phyloP scores from a whole-genome alignment of 2,888 invertebrate species.

The Chirona hameri region DNA sequence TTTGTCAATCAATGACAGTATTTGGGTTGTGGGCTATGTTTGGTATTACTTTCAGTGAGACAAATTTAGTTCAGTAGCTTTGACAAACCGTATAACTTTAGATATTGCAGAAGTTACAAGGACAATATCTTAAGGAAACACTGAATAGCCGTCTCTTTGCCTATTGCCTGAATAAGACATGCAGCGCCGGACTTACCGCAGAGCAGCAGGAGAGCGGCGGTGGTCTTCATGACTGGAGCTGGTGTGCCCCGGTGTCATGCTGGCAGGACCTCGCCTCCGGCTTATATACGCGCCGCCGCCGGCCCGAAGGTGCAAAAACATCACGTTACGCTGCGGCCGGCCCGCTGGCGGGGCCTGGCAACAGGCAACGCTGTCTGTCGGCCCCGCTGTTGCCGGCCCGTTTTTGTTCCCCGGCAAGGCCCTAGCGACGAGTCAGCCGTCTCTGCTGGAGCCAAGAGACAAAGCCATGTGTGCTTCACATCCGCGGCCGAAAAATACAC shows the following conservation, averaged over 20 bases:
- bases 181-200: background rate
- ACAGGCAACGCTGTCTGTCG: background rate
- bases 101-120: background rate
- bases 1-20: too few relatives aligned
- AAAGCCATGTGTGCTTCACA: too few relatives aligned
- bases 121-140: background rate
- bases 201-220: background rate
- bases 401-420: background rate
- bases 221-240: conserved; percentile 22
- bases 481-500: too few relatives aligned
- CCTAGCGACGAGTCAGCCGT: too few relatives aligned
- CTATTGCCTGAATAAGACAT: too few relatives aligned
- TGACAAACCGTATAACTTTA: too few relatives aligned
- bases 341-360: background rate
- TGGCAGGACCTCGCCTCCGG: too few relatives aligned
- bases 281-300: background rate
- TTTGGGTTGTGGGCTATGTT: too few relatives aligned
- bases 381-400: background rate
- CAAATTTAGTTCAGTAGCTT: too few relatives aligned
- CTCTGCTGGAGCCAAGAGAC: too few relatives aligned
- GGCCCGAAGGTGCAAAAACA: background rate
- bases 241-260: background rate
- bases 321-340: background rate
- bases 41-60: too few relatives aligned
- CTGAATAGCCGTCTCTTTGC: too few relatives aligned